Conservation (phyloP, 2,888 invertebrate genomes). For the Ischnura elegans region DNA sequence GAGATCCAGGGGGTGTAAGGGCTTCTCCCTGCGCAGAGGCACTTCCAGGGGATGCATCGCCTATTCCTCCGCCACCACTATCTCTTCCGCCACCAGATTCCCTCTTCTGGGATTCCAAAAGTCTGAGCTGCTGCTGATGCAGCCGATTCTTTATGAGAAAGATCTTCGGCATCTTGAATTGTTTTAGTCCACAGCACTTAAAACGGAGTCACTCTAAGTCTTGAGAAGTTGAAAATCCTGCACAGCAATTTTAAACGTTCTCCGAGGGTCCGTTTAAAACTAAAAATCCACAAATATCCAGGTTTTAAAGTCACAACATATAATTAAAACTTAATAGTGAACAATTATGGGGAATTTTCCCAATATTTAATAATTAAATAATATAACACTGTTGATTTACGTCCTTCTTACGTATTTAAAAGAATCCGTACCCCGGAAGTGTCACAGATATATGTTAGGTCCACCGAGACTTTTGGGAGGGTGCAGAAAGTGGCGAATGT, state of each 20-base stretch:
- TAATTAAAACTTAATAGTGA: neutral
- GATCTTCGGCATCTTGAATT: slow-evolving; percentile 91
- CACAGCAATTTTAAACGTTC: slow-evolving; percentile 25
- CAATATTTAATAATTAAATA: neutral
- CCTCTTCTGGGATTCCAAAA: slow-evolving; percentile 91
- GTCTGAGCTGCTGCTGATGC: slow-evolving; percentile 92
- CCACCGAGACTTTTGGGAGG: slow-evolving; percentile 49
- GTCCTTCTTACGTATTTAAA: neutral
- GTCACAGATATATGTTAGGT: slow-evolving; percentile 53
- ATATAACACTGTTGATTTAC: neutral
- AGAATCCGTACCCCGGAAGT: slow-evolving; percentile 44
- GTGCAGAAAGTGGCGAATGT: slow-evolving; percentile 65
- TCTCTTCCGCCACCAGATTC: slow-evolving; percentile 73
- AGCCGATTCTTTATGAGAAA: slow-evolving; percentile 94
- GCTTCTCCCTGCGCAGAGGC: slow-evolving; percentile 71
- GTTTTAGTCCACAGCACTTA: slow-evolving; percentile 26
- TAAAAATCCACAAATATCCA: neutral
- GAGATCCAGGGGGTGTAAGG: slow-evolving; percentile 76
- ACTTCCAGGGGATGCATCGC: slow-evolving; percentile 54
- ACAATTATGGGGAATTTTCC: neutral
- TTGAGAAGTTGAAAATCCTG: neutral
- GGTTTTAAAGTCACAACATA: neutral
- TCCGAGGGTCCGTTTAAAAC: neutral
- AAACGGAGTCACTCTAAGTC: slow-evolving; percentile 25
- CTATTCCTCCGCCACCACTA: slow-evolving; percentile 74